These are phyloP conservation scores for Achroia grisella DNA, from an alignment of 1,140 invertebrate genomes.

Conservation along the genomic window DNA sequence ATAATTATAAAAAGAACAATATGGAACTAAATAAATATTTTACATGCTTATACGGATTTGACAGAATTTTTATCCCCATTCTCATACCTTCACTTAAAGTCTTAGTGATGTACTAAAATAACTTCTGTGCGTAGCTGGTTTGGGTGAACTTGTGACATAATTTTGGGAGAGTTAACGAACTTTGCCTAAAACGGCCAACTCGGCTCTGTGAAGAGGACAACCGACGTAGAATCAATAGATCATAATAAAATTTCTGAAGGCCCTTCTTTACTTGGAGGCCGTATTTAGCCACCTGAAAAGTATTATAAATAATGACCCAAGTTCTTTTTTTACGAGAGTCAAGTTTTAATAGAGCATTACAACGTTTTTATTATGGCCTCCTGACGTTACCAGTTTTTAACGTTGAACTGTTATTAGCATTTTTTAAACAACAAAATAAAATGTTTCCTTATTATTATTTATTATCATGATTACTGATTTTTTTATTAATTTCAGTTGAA, in stretches of 20 bases:
- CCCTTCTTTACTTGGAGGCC: constrained; percentile 5
- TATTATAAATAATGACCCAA: constrained; percentile 37
- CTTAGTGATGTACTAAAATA: constrained; percentile 45
- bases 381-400: background rate
- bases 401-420: too few species aligned
- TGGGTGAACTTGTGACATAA: constrained; percentile 37
- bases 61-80: background rate
- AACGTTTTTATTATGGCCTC: background rate
- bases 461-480: too few species aligned
- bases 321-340: constrained; percentile 19
- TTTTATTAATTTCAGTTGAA: too few species aligned
- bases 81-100: constrained; percentile 23
- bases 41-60: too few species aligned
- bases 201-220: constrained; percentile 10
- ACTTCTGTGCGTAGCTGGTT: constrained; percentile 28
- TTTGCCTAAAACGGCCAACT: constrained; percentile 6
- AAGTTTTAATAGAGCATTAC: background rate
- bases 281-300: constrained; percentile 36
- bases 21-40: too few species aligned
- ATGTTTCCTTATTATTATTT: too few species aligned
- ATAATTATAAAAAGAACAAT: too few species aligned
- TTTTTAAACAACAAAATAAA: too few species aligned
- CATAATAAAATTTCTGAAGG: constrained; percentile 26
- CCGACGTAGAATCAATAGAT: constrained; percentile 33
- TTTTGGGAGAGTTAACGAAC: constrained; percentile 22